These are phyloP conservation scores for Mohoua ochrocephala DNA, from an alignment of 2,113 vertebrate species.

Conservation along the genomic window DNA sequence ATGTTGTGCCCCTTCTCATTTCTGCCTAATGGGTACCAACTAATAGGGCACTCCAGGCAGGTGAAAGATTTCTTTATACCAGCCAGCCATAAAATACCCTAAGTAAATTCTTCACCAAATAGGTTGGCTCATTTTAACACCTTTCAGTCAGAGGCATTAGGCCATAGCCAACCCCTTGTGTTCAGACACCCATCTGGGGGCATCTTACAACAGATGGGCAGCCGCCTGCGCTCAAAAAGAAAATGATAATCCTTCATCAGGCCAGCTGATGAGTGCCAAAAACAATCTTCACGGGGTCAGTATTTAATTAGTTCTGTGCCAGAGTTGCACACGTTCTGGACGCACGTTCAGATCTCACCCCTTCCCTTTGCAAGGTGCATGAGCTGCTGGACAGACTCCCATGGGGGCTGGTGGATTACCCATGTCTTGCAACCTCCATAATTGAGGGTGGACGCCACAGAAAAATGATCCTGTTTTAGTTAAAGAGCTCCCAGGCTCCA, in stretches of 20 bases:
- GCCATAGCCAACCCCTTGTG: not conserved
- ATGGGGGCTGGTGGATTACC: not conserved
- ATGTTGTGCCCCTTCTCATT: not conserved
- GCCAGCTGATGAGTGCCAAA: not conserved
- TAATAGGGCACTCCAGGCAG: not conserved
- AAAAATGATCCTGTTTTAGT: not conserved
- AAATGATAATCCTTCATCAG: slow-evolving; percentile 14
- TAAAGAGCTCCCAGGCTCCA: not conserved
- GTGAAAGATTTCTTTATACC: not conserved
- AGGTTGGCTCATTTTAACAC: slow-evolving; percentile 10
- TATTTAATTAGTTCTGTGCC: not conserved
- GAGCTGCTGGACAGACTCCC: not conserved
- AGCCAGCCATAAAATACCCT: not conserved
- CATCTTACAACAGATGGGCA: slow-evolving; percentile 45
- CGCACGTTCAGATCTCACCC: fast-evolving
- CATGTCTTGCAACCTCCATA: not conserved
- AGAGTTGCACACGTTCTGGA: not conserved
- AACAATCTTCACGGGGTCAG: not conserved
- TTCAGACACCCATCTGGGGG: slow-evolving; percentile 28
- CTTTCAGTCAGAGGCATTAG: not conserved
- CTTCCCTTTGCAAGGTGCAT: not conserved
- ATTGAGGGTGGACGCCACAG: not conserved
- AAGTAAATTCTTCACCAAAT: not conserved
- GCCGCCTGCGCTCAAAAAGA: slow-evolving; percentile 17
- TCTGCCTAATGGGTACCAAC: not conserved